A percentile compares a stretch with the other conserved stretches of the same genome.
phyloP scores from a whole-genome alignment of 2,888 invertebrate genomes.

The Noctua pronuba region DNA sequence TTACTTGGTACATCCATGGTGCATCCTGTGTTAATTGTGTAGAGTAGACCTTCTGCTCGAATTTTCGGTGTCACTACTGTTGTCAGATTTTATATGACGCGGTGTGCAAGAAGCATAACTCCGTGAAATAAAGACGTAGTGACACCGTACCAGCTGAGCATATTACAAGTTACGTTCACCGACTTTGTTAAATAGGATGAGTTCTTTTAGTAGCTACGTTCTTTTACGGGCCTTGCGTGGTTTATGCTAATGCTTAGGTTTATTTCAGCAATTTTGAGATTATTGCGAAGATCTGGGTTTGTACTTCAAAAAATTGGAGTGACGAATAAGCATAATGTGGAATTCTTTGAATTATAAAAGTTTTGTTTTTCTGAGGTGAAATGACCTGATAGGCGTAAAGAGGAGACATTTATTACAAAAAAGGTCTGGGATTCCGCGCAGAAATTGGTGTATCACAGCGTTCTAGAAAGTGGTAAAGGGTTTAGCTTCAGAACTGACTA shows the following conservation, averaged over 20 bases:
- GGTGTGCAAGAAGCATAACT: conserved; percentile 59
- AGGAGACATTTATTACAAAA: neutral
- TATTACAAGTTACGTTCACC: conserved; percentile 45
- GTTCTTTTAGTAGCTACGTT: conserved; percentile 25
- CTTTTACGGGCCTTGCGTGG: conserved; percentile 19
- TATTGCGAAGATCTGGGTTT: conserved; percentile 19
- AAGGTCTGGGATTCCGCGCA: neutral
- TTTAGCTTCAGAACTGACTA: neutral
- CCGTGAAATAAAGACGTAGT: conserved; percentile 59
- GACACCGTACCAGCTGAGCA: conserved; percentile 20
- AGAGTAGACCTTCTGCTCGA: conserved; percentile 10
- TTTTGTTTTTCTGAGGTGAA: neutral
- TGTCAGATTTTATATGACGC: conserved; percentile 50
- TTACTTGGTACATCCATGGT: neutral
- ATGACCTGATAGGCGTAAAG: neutral
- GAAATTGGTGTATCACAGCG: neutral
- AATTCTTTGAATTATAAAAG: neutral
- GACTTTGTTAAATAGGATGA: conserved; percentile 33
- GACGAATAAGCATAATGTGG: neutral
- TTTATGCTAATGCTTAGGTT: conserved; percentile 27
- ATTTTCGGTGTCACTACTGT: neutral
- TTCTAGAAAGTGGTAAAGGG: neutral
- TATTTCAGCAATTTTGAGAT: conserved; percentile 32
- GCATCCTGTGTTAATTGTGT: neutral
- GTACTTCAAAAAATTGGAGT: conserved; percentile 19